Evolutionary conservation across 2,113 vertebrate species (phyloP).

Genomic region (Bufo bufo): DNA sequence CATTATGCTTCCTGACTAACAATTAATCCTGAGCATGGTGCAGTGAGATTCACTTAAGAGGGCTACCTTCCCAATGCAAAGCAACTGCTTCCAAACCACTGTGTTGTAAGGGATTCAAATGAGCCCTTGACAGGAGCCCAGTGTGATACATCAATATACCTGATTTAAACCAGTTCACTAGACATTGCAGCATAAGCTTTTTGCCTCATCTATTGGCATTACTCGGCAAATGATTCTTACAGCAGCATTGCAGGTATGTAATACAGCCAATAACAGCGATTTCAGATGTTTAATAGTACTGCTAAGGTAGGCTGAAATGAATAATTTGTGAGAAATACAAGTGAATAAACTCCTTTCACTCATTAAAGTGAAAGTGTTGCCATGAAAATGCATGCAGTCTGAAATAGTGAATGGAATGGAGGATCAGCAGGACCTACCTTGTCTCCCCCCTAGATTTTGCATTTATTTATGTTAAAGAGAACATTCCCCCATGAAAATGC

Average conservation of each 20-base stretch:
- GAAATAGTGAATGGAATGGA: no score
- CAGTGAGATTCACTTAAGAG: conserved; percentile 56
- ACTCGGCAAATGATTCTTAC: conserved; percentile 20
- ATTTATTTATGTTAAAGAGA: no score
- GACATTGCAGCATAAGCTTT: conserved; percentile 54
- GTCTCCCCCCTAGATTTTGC: no score
- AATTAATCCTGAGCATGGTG: conserved; percentile 59
- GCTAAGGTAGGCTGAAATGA: neutral
- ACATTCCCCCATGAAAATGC: no score
- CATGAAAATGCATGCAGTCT: no score
- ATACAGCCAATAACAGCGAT: neutral
- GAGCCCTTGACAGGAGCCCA: conserved; percentile 47
- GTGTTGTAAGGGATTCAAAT: conserved; percentile 52
- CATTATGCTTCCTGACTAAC: conserved; percentile 59
- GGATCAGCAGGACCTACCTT: no score
- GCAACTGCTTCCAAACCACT: conserved; percentile 41
- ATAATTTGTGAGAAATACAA: neutral
- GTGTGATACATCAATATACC: conserved; percentile 51
- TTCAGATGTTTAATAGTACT: neutral
- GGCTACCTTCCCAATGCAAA: conserved; percentile 51
- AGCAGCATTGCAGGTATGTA: conserved; percentile 49
- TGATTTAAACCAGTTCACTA: conserved; percentile 51
- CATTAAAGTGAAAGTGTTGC: neutral
- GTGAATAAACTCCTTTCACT: neutral
- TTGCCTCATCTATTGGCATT: conserved; percentile 47